These are phyloP conservation scores for Dusona sp. DNA, from an alignment of 2,888 invertebrate species.

Conservation along the genomic window DNA sequence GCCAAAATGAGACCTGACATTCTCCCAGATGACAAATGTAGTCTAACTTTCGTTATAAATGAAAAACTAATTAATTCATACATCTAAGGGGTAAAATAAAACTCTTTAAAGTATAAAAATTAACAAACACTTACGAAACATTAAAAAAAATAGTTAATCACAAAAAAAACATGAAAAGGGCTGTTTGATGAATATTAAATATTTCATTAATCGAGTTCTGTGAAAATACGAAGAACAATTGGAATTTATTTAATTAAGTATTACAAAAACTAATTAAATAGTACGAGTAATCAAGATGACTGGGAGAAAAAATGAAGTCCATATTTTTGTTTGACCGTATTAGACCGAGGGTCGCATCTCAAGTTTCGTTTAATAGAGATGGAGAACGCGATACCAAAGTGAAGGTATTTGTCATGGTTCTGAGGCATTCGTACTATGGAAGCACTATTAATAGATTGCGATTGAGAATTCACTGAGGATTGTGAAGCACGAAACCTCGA, in stretches of 20 bases:
- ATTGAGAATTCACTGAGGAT: slow-evolving; percentile 4
- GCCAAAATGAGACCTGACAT: neutral
- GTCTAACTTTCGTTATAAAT: neutral
- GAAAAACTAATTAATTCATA: neutral
- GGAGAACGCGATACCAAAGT: neutral
- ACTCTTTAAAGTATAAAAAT: neutral
- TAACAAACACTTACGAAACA: neutral
- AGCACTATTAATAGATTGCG: slow-evolving; percentile 13
- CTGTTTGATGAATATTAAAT: neutral
- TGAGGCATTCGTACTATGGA: slow-evolving; percentile 4
- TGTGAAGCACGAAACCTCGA: slow-evolving; percentile 24
- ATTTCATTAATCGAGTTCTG: neutral
- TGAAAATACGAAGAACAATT: neutral
- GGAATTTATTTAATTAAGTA: neutral
- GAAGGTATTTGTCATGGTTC: neutral
- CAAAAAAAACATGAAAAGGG: neutral
- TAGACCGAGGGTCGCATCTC: neutral
- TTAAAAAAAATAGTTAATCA: neutral
- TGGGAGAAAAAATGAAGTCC: neutral
- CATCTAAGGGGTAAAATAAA: neutral
- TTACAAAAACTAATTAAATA: neutral
- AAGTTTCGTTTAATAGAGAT: neutral
- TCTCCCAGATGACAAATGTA: neutral
- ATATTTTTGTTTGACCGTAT: neutral
- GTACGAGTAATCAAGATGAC: neutral